Evolutionary conservation across 2,797 vertebrate genomes (phyloP).

Genomic region (Gymnothorax reevesii): DNA sequence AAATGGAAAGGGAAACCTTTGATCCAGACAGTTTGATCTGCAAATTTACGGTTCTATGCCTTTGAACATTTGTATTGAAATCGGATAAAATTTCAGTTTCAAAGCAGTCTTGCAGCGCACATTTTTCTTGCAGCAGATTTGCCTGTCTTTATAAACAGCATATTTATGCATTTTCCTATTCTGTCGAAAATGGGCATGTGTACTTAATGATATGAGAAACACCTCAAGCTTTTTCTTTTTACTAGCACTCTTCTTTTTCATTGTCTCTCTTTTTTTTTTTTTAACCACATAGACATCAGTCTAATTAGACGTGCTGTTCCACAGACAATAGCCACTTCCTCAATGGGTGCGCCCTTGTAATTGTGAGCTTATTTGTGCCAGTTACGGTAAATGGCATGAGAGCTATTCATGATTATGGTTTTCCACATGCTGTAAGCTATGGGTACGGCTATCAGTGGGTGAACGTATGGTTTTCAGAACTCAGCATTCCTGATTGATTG

Average conservation of each 20-base stretch:
- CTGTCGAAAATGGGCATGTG: no score
- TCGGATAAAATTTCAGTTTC: neutral
- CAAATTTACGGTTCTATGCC: neutral
- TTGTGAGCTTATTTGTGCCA: neutral
- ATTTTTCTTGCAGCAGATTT: neutral
- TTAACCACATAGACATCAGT: neutral
- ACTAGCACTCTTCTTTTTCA: neutral
- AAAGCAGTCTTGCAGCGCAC: neutral
- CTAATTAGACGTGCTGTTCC: neutral
- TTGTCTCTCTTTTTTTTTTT: neutral
- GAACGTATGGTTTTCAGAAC: neutral
- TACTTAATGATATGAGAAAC: neutral
- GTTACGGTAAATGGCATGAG: neutral
- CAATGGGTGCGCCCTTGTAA: neutral
- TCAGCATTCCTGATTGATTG: conserved; percentile 2
- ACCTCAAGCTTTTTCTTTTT: neutral
- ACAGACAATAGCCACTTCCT: neutral
- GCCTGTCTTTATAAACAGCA: no score
- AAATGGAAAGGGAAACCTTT: conserved; percentile 7
- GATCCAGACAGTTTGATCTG: neutral
- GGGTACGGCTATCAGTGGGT: neutral
- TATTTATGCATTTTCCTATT: no score
- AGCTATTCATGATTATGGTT: neutral
- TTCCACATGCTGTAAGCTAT: neutral
- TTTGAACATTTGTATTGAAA: neutral